A percentile compares a stretch with the other conserved stretches of the same genome.
These are phyloP conservation scores for Gracilinanus agilis DNA, from an alignment of 2,113 vertebrate species.

Conservation along the genomic window DNA sequence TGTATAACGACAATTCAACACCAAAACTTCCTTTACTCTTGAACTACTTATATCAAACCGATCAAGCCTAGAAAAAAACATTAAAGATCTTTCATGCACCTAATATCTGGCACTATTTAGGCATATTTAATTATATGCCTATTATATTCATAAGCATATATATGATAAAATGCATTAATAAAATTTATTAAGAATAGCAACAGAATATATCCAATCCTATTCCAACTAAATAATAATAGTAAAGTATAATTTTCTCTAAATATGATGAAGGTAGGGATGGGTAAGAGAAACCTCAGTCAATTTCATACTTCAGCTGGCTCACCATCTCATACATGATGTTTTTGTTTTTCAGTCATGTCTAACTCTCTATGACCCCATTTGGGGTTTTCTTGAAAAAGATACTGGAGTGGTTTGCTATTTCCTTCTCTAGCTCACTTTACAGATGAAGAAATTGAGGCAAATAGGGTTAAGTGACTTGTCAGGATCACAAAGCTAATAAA, in stretches of 20 bases:
- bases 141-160: not conserved
- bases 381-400: too few relatives aligned
- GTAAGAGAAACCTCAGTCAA: not conserved
- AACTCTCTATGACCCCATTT: too few relatives aligned
- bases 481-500: too few relatives aligned
- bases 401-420: too few relatives aligned
- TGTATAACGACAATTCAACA: conserved; percentile 15
- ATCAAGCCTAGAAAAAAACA: conserved; percentile 20
- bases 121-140: not conserved
- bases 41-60: conserved; percentile 17
- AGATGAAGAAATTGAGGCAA: too few relatives aligned
- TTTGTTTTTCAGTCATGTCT: too few relatives aligned
- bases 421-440: too few relatives aligned
- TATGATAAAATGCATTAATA: not conserved
- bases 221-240: not conserved
- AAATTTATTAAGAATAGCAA: conserved; percentile 29
- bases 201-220: conserved; percentile 6
- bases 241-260: not conserved
- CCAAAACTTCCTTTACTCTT: conserved; percentile 7
- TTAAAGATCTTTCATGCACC: not conserved
- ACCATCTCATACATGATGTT: not conserved
- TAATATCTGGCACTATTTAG: not conserved
- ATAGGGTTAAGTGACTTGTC: too few relatives aligned
- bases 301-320: not conserved
- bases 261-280: not conserved